Evolutionary conservation across 2,888 invertebrate species (phyloP).

Genomic region (Portevinia maculata): DNA sequence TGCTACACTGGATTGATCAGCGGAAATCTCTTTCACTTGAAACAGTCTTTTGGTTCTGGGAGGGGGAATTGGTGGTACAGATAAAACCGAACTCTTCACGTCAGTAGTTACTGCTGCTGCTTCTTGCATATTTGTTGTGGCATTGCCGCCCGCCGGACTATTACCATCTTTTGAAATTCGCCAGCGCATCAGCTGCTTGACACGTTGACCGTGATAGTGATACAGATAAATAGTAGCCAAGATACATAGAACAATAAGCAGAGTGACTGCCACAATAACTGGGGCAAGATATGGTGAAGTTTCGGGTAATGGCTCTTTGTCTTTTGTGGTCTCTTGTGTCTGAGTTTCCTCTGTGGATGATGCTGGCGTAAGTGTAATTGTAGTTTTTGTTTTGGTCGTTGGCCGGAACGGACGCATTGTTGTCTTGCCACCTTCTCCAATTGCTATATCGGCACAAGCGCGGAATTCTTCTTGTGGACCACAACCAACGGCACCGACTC

Average conservation of each 20-base stretch:
- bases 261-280: slow-evolving; percentile 86
- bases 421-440: slow-evolving; percentile 84
- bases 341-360: slow-evolving; percentile 57
- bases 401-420: slow-evolving; percentile 82
- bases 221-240: slow-evolving; percentile 89
- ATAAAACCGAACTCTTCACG: slow-evolving; percentile 39
- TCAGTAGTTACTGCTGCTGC: slow-evolving; percentile 47
- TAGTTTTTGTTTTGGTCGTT: slow-evolving; percentile 78
- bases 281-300: slow-evolving; percentile 83
- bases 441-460: slow-evolving; percentile 91
- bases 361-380: slow-evolving; percentile 71
- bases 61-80: slow-evolving; percentile 78
- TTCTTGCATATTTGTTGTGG: slow-evolving; percentile 53
- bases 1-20: slow-evolving; percentile 77
- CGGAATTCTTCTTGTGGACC: slow-evolving; percentile 95
- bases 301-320: slow-evolving; percentile 76
- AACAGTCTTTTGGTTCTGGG: slow-evolving; percentile 80
- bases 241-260: slow-evolving; percentile 86
- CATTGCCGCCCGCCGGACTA: slow-evolving; percentile 31
- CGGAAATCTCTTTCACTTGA: slow-evolving; percentile 78
- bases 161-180: slow-evolving; percentile 76
- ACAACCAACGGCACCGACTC: slow-evolving; percentile 91
- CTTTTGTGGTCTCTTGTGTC: slow-evolving; percentile 73
- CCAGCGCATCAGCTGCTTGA: slow-evolving; percentile 86
- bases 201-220: slow-evolving; percentile 88